Conservation (phyloP, 2,888 invertebrate genomes). For the Lathronympha strigana region DNA sequence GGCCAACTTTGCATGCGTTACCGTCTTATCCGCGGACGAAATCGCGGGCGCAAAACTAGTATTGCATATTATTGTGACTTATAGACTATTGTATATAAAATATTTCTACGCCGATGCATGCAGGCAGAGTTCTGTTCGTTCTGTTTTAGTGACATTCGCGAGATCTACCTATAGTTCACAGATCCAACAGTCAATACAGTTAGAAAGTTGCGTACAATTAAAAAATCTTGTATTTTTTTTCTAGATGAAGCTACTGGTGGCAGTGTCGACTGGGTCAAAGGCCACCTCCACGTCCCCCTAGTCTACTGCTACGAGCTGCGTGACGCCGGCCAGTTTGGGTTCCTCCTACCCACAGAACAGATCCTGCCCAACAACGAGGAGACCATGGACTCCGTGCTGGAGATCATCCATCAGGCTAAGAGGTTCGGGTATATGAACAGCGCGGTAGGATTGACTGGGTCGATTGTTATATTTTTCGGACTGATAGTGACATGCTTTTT, state of each 20-base stretch:
- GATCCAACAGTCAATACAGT: too few relatives aligned
- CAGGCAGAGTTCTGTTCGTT: too few relatives aligned
- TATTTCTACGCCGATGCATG: too few relatives aligned
- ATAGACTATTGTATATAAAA: too few relatives aligned
- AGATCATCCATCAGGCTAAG: slow-evolving; percentile 67
- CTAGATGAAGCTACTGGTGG: slow-evolving; percentile 87
- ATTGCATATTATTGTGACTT: too few relatives aligned
- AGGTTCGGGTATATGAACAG: slow-evolving; percentile 65
- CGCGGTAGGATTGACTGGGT: slow-evolving; percentile 41
- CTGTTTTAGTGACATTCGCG: too few relatives aligned
- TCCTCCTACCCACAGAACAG: slow-evolving; percentile 87
- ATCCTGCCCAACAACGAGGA: slow-evolving; percentile 87
- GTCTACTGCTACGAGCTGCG: slow-evolving; percentile 89
- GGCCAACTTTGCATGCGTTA: too few relatives aligned
- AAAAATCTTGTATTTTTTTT: too few relatives aligned
- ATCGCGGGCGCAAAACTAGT: too few relatives aligned
- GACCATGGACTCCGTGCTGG: slow-evolving; percentile 77
- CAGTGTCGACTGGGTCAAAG: slow-evolving; percentile 91
- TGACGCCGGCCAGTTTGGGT: slow-evolving; percentile 87
- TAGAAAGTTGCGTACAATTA: too few relatives aligned
- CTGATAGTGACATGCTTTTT: slow-evolving; percentile 18
- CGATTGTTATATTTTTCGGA: slow-evolving; percentile 38
- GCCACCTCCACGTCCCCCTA: slow-evolving; percentile 84
- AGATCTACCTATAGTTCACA: too few relatives aligned
- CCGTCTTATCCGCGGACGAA: too few relatives aligned